A percentile compares a stretch with the other conserved stretches of the same genome.
Conservation (phyloP, 2,113 vertebrate genomes). For the Xenopus tropicalis region DNA sequence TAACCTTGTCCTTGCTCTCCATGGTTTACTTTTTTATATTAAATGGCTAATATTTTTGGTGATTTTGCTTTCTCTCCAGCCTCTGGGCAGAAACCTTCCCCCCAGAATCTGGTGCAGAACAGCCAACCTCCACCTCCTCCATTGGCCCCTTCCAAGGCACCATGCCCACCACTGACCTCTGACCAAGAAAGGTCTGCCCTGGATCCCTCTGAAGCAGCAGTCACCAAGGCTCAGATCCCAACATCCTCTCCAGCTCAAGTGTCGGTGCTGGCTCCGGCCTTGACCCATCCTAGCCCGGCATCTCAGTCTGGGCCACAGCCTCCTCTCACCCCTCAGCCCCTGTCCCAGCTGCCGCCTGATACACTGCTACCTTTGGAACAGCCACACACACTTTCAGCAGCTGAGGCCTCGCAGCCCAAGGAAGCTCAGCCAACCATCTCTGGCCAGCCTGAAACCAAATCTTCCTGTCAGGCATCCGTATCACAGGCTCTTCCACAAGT, state of each 20-base stretch:
- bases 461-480: conserved; percentile 56
- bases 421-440: conserved; percentile 53
- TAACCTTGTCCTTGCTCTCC: no score
- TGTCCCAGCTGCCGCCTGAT: conserved; percentile 59
- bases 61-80: conserved; percentile 43
- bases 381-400: conserved; percentile 47
- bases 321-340: conserved; percentile 58
- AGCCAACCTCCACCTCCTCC: background rate
- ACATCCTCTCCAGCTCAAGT: background rate
- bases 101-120: conserved; percentile 50
- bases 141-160: background rate
- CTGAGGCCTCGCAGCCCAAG: conserved; percentile 54
- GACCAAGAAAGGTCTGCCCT: background rate
- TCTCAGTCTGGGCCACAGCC: conserved; percentile 56
- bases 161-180: background rate
- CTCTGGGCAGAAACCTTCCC: conserved; percentile 56
- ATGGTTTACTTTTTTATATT: no score
- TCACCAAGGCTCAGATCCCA: background rate
- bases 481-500: conserved; percentile 45
- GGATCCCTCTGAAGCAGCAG: no score
- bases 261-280: conserved; percentile 20
- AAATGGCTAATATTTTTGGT: no score
- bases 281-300: conserved; percentile 50
- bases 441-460: conserved; percentile 57
- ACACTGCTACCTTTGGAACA: conserved; percentile 52